Evolutionary conservation across 2,888 invertebrate species (phyloP).

Genomic region (Diarsia mendica): DNA sequence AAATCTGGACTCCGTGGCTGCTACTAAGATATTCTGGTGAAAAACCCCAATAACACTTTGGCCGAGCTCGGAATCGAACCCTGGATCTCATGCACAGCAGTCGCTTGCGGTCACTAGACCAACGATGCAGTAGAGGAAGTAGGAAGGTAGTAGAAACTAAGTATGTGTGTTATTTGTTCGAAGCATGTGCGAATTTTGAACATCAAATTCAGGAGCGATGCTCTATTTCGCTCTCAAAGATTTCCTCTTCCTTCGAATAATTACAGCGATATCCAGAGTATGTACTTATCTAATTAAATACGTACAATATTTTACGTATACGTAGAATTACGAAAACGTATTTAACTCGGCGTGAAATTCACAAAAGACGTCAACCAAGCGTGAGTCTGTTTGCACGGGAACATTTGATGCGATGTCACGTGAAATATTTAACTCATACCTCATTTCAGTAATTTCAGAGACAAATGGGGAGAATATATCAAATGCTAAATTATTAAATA

Average conservation of each 20-base stretch:
- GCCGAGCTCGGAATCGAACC: no score
- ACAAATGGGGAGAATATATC: conserved; percentile 35
- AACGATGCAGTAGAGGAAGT: no score
- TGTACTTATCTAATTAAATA: conserved; percentile 41
- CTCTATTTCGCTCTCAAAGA: conserved; percentile 1
- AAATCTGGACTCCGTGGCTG: no score
- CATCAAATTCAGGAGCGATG: not conserved
- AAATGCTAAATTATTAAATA: no score
- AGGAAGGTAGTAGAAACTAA: no score
- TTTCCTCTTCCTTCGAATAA: conserved; percentile 1
- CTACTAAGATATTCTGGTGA: no score
- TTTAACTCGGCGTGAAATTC: conserved; percentile 56
- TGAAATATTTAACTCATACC: conserved; percentile 58
- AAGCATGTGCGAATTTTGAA: not conserved
- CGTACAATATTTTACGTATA: conserved; percentile 42
- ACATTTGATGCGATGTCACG: conserved; percentile 46
- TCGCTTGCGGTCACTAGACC: no score
- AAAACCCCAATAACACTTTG: no score
- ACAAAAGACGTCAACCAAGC: conserved; percentile 50
- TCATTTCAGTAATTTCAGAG: conserved; percentile 41
- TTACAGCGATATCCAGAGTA: conserved; percentile 15
- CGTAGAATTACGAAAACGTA: conserved; percentile 41
- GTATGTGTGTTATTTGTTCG: no score
- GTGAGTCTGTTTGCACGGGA: conserved; percentile 36
- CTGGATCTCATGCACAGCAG: no score